phyloP scores from a whole-genome alignment of 2,888 invertebrate species.

The Eubasilissa splendida region DNA sequence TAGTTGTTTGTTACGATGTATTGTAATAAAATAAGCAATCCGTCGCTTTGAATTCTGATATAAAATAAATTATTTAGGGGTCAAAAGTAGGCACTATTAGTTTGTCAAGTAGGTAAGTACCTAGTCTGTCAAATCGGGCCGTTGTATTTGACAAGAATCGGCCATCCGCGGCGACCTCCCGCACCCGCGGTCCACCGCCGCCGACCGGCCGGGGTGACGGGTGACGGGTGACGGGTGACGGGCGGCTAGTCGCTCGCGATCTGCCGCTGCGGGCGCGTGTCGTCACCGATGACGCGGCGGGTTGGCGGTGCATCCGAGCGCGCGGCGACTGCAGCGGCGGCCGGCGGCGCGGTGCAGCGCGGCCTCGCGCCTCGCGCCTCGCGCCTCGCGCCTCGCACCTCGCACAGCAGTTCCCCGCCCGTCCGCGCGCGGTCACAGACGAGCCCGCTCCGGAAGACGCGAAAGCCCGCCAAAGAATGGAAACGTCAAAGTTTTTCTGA shows the following conservation, averaged over 20 bases:
- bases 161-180: background rate
- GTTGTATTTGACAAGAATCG: conserved; percentile 15
- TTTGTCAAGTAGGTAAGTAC: background rate
- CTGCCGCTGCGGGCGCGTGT: conserved; percentile 17
- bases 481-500: conserved; percentile 26
- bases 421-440: conserved; percentile 26
- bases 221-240: background rate
- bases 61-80: too few relatives aligned
- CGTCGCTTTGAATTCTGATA: too few relatives aligned
- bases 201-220: background rate
- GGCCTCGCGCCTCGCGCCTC: background rate
- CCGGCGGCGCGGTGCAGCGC: conserved; percentile 14
- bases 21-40: too few relatives aligned
- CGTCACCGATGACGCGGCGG: conserved; percentile 32
- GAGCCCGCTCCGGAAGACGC: conserved; percentile 6
- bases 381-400: background rate
- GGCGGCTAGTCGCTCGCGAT: background rate
- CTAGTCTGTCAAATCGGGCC: conserved; percentile 9
- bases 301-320: conserved; percentile 35
- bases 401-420: conserved; percentile 30
- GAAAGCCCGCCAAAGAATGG: conserved; percentile 13
- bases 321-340: conserved; percentile 26
- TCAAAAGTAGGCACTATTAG: too few relatives aligned
- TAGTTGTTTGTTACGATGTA: too few relatives aligned
- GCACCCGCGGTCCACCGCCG: background rate